Evolutionary conservation across 2,113 vertebrate genomes (phyloP).

Genomic region (Asarcornis scutulata): DNA sequence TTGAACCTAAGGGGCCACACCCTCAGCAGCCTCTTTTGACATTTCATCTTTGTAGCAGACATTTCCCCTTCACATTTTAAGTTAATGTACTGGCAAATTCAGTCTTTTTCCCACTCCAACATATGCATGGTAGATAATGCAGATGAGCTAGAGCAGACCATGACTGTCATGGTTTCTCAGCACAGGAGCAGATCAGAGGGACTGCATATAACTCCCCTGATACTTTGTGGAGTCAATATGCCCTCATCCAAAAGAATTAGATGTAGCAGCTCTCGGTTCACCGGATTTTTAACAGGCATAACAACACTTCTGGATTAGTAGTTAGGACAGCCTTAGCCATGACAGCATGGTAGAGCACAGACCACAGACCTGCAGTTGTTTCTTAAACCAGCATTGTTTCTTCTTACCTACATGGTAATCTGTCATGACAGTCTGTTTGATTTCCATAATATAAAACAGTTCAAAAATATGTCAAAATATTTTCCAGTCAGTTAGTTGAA

Average conservation of each 20-base stretch:
- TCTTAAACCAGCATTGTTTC: not conserved
- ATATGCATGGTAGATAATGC: not conserved
- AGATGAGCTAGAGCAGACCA: not conserved
- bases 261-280: not conserved
- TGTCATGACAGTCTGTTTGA: conserved; percentile 40
- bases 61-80: not conserved
- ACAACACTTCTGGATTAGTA: not conserved
- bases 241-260: not conserved
- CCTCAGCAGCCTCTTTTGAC: not conserved
- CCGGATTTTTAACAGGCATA: not conserved
- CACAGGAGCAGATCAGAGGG: not conserved
- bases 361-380: not conserved
- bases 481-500: conserved; percentile 39
- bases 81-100: not conserved
- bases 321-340: not conserved
- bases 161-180: not conserved
- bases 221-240: not conserved
- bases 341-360: not conserved
- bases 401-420: conserved; percentile 16
- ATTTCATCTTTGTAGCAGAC: not conserved
- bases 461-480: conserved; percentile 34
- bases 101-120: not conserved
- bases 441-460: conserved; percentile 49
- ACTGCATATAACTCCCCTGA: not conserved
- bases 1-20: not conserved